phyloP scores from a whole-genome alignment of 2,888 invertebrate species.

The Torymus texanus region DNA sequence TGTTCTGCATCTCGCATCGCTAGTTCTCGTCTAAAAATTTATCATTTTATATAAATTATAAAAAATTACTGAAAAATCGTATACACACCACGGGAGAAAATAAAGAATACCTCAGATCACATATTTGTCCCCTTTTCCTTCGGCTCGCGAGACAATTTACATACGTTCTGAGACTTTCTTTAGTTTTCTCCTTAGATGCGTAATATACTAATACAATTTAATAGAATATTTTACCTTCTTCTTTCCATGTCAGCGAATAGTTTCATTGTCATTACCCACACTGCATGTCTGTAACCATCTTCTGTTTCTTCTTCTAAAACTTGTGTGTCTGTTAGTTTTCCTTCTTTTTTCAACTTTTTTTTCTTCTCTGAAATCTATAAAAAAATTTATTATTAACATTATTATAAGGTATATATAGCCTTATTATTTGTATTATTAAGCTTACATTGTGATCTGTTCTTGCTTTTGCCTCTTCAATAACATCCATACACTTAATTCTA shows the following conservation, averaged over 20 bases:
- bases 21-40: slow-evolving; percentile 80
- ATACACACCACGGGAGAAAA: no score
- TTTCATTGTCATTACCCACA: slow-evolving; percentile 99
- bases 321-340: slow-evolving; percentile 77
- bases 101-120: no score
- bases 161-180: no score
- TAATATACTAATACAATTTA: neutral
- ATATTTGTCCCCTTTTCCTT: no score
- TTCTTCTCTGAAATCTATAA: slow-evolving; percentile 91
- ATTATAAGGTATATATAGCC: neutral
- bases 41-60: neutral
- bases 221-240: slow-evolving; percentile 77
- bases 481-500: slow-evolving; percentile 93
- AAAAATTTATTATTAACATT: slow-evolving; percentile 41
- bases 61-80: no score
- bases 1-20: slow-evolving; percentile 95
- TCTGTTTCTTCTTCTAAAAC: slow-evolving; percentile 93
- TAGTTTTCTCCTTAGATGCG: no score
- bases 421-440: neutral
- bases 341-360: slow-evolving; percentile 95
- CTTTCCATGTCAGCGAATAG: slow-evolving; percentile 97
- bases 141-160: no score
- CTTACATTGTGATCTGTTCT: slow-evolving; percentile 93
- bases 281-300: slow-evolving; percentile 90
- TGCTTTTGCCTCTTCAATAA: slow-evolving; percentile 97